phyloP scores from a whole-genome alignment of 2,113 vertebrate genomes.

The Tupaia chinensis region DNA sequence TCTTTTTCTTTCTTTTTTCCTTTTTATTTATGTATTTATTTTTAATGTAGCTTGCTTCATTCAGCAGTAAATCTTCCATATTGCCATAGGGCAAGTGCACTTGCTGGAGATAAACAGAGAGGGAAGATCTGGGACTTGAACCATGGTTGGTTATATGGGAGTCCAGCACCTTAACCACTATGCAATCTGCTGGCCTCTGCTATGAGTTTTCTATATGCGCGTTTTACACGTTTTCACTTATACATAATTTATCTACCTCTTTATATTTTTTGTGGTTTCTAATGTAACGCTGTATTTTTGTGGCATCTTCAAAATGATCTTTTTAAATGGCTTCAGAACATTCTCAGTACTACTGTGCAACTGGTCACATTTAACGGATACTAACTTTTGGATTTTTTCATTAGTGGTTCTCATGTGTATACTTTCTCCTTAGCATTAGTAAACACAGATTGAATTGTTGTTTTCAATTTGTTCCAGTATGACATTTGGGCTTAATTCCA shows the following conservation, averaged over 20 bases:
- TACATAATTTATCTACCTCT: neutral
- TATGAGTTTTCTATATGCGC: neutral
- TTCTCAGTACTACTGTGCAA: neutral
- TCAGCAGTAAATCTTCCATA: too few relatives aligned
- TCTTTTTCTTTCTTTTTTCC: too few relatives aligned
- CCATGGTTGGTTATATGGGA: too few relatives aligned
- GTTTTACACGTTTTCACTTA: neutral
- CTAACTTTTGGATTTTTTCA: neutral
- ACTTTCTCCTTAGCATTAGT: neutral
- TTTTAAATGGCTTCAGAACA: constrained; percentile 9
- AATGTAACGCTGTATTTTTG: neutral
- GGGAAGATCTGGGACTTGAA: too few relatives aligned
- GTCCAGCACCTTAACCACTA: neutral
- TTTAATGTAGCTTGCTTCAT: too few relatives aligned
- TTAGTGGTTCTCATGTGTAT: neutral
- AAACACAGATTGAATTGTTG: neutral
- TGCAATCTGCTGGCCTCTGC: neutral
- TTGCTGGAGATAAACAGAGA: too few relatives aligned
- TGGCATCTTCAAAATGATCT: neutral
- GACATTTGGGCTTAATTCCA: neutral
- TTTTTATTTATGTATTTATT: too few relatives aligned
- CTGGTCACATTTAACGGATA: neutral
- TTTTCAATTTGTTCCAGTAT: neutral
- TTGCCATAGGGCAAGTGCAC: too few relatives aligned
- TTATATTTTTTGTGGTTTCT: neutral